These are phyloP conservation scores for Cricetomys ansorgei DNA, from an alignment of 2,113 vertebrate species.

Conservation along the genomic window DNA sequence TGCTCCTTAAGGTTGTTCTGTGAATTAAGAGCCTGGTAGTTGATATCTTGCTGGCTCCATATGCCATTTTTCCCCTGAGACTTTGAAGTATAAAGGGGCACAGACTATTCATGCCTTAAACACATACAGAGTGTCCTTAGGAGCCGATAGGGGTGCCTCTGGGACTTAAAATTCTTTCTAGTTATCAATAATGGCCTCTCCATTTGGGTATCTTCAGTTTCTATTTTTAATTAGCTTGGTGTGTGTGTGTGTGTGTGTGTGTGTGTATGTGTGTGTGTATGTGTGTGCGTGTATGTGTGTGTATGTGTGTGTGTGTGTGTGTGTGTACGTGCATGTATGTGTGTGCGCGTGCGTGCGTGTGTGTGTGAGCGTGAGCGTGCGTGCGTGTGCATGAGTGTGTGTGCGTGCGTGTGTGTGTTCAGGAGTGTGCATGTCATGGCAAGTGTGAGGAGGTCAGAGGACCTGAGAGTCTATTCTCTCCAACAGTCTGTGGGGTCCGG, in stretches of 20 bases:
- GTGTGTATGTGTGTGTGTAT: not conserved
- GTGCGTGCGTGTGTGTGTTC: too few species aligned
- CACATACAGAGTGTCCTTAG: too few species aligned
- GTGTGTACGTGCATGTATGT: not conserved
- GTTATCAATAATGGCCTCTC: not conserved
- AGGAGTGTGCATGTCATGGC: not conserved
- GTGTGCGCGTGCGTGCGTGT: not conserved
- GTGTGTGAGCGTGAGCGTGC: not conserved
- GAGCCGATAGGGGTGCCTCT: rapidly evolving
- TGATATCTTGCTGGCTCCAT: not conserved
- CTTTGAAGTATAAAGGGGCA: not conserved
- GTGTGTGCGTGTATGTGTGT: too few species aligned
- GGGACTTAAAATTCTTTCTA: too few species aligned
- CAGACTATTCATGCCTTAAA: not conserved
- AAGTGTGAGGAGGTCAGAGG: not conserved
- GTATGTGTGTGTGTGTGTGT: not conserved
- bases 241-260: not conserved
- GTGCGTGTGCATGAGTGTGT: not conserved
- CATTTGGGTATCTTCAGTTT: not conserved
- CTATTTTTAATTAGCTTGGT: not conserved
- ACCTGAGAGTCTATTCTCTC: not conserved
- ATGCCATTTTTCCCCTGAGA: not conserved
- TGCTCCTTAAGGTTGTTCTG: not conserved
- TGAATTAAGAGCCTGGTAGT: not conserved
- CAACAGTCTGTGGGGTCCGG: not conserved